Evolutionary conservation across 2,797 vertebrate species (phyloP).

Genomic region (Psittacula echo): DNA sequence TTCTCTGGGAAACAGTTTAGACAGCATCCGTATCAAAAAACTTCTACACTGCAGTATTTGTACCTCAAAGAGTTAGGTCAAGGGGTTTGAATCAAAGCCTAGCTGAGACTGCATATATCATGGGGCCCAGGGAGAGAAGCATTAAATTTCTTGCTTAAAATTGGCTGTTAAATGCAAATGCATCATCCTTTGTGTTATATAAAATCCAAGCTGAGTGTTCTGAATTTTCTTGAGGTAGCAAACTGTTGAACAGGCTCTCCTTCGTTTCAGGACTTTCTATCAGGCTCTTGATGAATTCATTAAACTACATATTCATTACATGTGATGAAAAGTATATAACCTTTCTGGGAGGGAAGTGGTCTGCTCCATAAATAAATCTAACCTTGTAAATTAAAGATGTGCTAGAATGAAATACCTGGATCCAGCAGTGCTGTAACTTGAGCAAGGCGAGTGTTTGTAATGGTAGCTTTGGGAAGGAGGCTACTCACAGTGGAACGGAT

Average conservation of each 20-base stretch:
- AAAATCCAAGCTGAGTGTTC: not conserved
- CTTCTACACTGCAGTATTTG: not conserved
- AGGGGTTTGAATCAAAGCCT: slow-evolving; percentile 63
- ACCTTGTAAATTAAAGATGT: slow-evolving; percentile 34
- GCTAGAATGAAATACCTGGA: slow-evolving; percentile 24
- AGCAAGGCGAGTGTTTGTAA: not conserved
- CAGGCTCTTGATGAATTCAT: slow-evolving; percentile 38
- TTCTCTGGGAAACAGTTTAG: slow-evolving; percentile 39
- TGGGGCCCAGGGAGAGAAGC: slow-evolving; percentile 7
- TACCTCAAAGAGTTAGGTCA: slow-evolving; percentile 4
- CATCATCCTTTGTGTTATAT: slow-evolving; percentile 34
- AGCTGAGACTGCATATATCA: slow-evolving; percentile 3
- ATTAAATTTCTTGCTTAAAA: slow-evolving; percentile 40
- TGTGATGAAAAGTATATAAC: slow-evolving; percentile 41
- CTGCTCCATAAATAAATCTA: slow-evolving; percentile 8
- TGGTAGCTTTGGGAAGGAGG: slow-evolving; percentile 22
- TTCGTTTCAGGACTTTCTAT: slow-evolving; percentile 12
- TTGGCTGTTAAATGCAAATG: slow-evolving; percentile 47
- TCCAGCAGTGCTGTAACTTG: not conserved
- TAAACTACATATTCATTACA: slow-evolving; percentile 31
- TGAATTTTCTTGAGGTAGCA: slow-evolving; percentile 36
- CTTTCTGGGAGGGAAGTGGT: not conserved
- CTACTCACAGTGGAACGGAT: not conserved
- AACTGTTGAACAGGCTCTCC: slow-evolving; percentile 22
- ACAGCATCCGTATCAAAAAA: slow-evolving; percentile 28